Conservation (phyloP, 2,888 invertebrate species). For the Melipona beecheii region DNA sequence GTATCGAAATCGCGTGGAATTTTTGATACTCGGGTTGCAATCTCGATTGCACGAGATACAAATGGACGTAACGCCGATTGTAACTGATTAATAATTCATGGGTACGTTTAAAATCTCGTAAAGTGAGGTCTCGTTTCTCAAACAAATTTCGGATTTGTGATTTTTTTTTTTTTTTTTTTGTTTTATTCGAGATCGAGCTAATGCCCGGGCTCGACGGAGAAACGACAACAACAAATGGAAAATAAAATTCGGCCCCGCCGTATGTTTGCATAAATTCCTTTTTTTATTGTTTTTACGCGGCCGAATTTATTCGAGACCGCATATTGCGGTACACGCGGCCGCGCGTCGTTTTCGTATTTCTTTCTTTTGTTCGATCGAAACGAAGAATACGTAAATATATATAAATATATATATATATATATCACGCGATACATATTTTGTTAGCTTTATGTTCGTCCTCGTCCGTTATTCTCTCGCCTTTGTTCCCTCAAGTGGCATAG, state of each 20-base stretch:
- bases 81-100: conserved; percentile 2
- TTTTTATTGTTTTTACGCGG: conserved; percentile 26
- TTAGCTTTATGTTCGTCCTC: neutral
- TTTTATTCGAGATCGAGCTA: neutral
- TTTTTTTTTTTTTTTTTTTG: neutral
- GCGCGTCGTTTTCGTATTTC: neutral
- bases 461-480: conserved; percentile 8
- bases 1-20: neutral
- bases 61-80: neutral
- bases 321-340: neutral
- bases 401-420: neutral
- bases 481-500: neutral
- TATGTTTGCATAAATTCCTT: conserved; percentile 27
- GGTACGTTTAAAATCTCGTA: conserved; percentile 1
- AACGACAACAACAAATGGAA: conserved; percentile 9
- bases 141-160: neutral
- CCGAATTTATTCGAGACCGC: conserved; percentile 14
- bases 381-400: neutral
- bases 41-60: neutral
- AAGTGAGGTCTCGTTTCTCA: neutral
- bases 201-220: neutral
- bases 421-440: neutral
- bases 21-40: neutral
- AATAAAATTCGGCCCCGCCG: conserved; percentile 6
- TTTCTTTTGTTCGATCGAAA: conserved; percentile 30